Evolutionary conservation across 1,140 invertebrate species (phyloP).

Genomic region (Dinoponera quadriceps): DNA sequence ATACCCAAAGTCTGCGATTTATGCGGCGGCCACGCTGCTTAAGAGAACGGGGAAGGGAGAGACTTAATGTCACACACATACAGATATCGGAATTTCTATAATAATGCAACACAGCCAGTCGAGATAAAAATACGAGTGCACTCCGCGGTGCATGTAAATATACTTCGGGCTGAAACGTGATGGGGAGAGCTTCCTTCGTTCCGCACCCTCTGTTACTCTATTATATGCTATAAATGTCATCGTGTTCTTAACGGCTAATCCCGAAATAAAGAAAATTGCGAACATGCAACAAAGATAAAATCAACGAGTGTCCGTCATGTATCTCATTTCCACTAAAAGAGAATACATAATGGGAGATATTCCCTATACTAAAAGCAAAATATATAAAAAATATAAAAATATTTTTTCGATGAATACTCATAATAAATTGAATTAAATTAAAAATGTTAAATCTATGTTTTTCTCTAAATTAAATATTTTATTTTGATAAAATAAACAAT

Average conservation of each 20-base stretch:
- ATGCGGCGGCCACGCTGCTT: too few species aligned
- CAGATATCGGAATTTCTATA: constrained; percentile 42
- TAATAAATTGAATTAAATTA: too few species aligned
- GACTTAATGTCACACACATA: background rate
- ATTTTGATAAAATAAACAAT: too few species aligned
- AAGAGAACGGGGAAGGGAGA: too few species aligned
- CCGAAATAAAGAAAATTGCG: constrained; percentile 5
- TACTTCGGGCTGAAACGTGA: constrained; percentile 16
- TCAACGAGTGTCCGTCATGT: background rate
- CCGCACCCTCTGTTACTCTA: constrained; percentile 5
- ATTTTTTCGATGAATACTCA: too few species aligned
- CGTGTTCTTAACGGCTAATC: background rate
- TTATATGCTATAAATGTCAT: constrained; percentile 30
- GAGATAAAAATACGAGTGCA: constrained; percentile 44
- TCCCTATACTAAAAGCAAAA: too few species aligned
- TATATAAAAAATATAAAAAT: too few species aligned
- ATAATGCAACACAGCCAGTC: constrained; percentile 34
- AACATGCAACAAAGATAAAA: constrained; percentile 20
- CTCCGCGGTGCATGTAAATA: constrained; percentile 9
- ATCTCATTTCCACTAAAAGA: too few species aligned
- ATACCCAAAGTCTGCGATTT: background rate
- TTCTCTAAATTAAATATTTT: too few species aligned
- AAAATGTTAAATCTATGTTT: too few species aligned
- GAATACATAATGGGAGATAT: too few species aligned
- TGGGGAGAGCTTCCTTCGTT: constrained; percentile 20